Percentiles rank a stretch among this genome's conserved stretches.
phyloP scores from a whole-genome alignment of 1,140 invertebrate species.

The Atta colombica region DNA sequence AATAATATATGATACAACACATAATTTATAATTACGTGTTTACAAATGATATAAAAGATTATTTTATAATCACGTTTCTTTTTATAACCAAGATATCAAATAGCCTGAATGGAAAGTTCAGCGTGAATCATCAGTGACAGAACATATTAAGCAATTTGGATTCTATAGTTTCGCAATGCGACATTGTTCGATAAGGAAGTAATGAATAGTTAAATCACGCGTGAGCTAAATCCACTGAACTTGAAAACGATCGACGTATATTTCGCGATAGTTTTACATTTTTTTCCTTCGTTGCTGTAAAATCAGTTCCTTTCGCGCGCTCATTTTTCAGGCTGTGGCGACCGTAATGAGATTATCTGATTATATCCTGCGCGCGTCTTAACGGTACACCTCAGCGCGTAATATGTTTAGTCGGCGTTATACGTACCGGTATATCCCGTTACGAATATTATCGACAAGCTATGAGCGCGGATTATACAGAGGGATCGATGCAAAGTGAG shows the following conservation, averaged over 20 bases:
- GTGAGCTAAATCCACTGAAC: slow-evolving; percentile 6
- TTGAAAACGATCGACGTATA: slow-evolving; percentile 4
- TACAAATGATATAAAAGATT: too few species aligned
- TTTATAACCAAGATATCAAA: too few species aligned
- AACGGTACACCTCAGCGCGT: slow-evolving; percentile 64
- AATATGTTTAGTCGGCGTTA: slow-evolving; percentile 60
- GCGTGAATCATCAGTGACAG: too few species aligned
- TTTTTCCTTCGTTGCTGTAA: not conserved
- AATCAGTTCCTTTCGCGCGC: slow-evolving; percentile 47
- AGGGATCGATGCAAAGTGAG: slow-evolving; percentile 51
- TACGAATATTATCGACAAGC: slow-evolving; percentile 63
- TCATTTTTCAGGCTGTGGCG: slow-evolving; percentile 47
- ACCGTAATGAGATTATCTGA: slow-evolving; percentile 72
- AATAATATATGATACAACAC: too few species aligned
- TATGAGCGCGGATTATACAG: slow-evolving; percentile 7
- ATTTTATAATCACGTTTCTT: too few species aligned
- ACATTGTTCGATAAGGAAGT: not conserved
- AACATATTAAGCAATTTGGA: not conserved
- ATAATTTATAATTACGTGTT: too few species aligned
- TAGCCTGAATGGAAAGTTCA: too few species aligned
- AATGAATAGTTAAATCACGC: slow-evolving; percentile 17
- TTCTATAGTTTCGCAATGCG: not conserved
- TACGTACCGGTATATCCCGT: slow-evolving; percentile 65
- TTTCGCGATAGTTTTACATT: not conserved
- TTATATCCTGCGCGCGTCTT: slow-evolving; percentile 70